A percentile compares a stretch with the other conserved stretches of the same genome.
Conservation (phyloP, 2,888 invertebrate genomes). For the Acanthosepion pharaonis region DNA sequence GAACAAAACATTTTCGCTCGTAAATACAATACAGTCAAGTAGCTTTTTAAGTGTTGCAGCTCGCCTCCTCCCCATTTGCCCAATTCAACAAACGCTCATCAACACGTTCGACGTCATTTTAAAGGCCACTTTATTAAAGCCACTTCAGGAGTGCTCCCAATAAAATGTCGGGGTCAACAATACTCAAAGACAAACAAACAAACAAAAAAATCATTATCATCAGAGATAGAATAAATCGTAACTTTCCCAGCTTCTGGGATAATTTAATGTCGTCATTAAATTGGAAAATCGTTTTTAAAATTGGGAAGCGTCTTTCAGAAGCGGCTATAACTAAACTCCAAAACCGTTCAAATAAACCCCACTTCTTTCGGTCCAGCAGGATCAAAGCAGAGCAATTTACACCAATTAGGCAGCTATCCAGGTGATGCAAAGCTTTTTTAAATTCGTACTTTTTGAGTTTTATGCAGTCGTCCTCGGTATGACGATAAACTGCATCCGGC, state of each 20-base stretch:
- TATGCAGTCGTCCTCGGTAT: no score
- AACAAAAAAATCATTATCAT: not conserved
- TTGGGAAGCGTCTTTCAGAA: not conserved
- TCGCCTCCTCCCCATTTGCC: not conserved
- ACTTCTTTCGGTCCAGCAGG: no score
- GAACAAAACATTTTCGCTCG: not conserved
- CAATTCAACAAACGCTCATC: not conserved
- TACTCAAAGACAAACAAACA: not conserved
- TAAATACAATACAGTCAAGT: constrained; percentile 33
- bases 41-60: not conserved
- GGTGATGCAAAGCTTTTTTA: no score
- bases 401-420: no score
- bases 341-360: no score
- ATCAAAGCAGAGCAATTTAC: no score
- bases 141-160: not conserved
- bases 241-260: not conserved
- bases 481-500: no score
- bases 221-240: not conserved
- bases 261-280: not conserved
- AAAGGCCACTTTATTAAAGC: not conserved
- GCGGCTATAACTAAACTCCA: not conserved
- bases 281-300: not conserved
- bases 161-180: not conserved
- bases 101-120: not conserved
- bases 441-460: no score